A percentile compares a stretch with the other conserved stretches of the same genome.
Evolutionary conservation across 2,113 vertebrate species (phyloP).

Genomic region (Takifugu flavidus): DNA sequence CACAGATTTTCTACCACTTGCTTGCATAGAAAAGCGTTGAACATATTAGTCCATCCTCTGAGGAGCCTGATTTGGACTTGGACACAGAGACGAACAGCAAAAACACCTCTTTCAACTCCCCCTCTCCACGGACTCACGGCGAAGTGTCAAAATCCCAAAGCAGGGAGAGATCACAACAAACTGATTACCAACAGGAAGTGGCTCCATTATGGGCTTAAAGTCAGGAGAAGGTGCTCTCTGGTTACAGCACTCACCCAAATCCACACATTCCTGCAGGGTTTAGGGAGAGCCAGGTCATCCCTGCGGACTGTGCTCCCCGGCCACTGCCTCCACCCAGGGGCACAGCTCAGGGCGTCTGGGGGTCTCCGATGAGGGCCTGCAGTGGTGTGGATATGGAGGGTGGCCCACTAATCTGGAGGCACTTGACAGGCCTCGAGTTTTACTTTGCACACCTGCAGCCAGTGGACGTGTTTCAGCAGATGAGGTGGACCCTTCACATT

Average conservation of each 20-base stretch:
- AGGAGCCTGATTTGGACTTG: not conserved
- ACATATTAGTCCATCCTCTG: too few relatives aligned
- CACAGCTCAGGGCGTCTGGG: constrained; percentile 31
- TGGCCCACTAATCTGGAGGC: constrained; percentile 41
- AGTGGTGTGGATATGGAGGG: constrained; percentile 26
- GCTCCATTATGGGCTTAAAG: constrained; percentile 75
- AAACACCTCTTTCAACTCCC: constrained; percentile 24
- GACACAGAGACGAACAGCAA: constrained; percentile 38
- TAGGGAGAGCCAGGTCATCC: constrained; percentile 55
- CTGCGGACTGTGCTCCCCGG: constrained; percentile 29
- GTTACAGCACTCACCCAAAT: constrained; percentile 70
- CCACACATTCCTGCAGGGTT: constrained; percentile 71
- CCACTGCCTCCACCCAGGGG: constrained; percentile 33
- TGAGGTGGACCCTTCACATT: constrained; percentile 2
- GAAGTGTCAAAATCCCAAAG: constrained; percentile 64
- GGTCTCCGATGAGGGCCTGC: constrained; percentile 15
- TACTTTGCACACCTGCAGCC: constrained; percentile 54
- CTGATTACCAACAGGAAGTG: constrained; percentile 73
- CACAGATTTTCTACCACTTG: too few relatives aligned
- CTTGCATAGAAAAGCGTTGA: too few relatives aligned
- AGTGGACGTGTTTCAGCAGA: constrained; percentile 11
- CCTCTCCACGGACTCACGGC: constrained; percentile 36
- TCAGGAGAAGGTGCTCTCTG: constrained; percentile 61
- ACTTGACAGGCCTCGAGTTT: constrained; percentile 39
- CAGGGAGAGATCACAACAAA: constrained; percentile 68